phyloP scores from a whole-genome alignment of 1,140 invertebrate genomes.

The Rhagoletis zephyria region DNA sequence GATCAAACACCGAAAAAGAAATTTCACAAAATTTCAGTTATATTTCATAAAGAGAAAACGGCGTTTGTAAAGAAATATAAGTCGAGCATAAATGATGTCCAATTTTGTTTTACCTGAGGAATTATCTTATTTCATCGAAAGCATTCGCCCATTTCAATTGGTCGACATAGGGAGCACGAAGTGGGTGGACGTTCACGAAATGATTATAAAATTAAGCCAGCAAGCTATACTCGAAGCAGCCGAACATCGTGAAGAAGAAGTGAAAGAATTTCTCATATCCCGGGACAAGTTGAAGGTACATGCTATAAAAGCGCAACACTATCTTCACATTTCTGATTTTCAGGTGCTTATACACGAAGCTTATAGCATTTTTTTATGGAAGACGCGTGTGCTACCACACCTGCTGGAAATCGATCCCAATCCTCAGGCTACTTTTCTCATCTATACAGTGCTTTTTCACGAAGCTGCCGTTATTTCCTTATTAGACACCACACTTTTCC shows the following conservation, averaged over 20 bases:
- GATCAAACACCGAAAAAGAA: conserved; percentile 16
- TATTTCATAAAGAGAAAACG: conserved; percentile 1
- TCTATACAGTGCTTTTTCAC: conserved; percentile 83
- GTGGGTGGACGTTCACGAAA: conserved; percentile 85
- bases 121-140: conserved; percentile 69
- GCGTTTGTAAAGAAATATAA: neutral
- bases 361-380: conserved; percentile 85
- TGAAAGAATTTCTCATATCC: conserved; percentile 78
- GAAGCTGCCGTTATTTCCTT: conserved; percentile 81
- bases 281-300: conserved; percentile 75
- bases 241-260: conserved; percentile 79
- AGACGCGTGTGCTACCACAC: conserved; percentile 81
- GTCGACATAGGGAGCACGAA: conserved; percentile 70
- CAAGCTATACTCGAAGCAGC: conserved; percentile 84
- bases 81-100: conserved; percentile 58
- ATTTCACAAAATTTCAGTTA: neutral
- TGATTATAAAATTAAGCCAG: conserved; percentile 84
- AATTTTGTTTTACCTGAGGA: conserved; percentile 71
- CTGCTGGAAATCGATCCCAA: conserved; percentile 79
- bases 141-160: conserved; percentile 67
- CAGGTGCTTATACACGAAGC: conserved; percentile 81
- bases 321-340: neutral
- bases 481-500: conserved; percentile 83
- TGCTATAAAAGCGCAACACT: neutral
- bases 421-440: conserved; percentile 80